Conservation (phyloP, 2,113 vertebrate species). For the Dipodomys merriami region DNA sequence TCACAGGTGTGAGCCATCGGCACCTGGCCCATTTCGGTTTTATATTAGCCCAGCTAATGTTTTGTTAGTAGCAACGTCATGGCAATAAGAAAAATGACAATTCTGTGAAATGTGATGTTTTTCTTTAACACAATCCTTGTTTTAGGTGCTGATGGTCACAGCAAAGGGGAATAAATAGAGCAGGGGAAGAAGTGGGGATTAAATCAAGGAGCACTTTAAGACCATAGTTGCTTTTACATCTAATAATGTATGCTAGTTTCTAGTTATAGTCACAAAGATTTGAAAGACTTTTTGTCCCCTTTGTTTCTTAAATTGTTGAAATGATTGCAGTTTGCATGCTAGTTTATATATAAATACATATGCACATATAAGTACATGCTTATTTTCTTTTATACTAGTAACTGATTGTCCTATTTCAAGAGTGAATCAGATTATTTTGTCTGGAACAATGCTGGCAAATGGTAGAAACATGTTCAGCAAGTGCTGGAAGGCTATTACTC, state of each 20-base stretch:
- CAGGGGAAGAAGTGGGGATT: slow-evolving; percentile 44
- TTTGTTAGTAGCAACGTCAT: slow-evolving; percentile 68
- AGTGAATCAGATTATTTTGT: slow-evolving; percentile 5
- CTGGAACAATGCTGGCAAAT: neutral
- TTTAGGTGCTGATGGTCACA: slow-evolving; percentile 27
- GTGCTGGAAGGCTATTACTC: neutral
- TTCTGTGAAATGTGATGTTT: slow-evolving; percentile 66
- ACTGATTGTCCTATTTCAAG: neutral
- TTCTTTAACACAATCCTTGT: slow-evolving; percentile 56
- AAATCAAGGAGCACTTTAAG: neutral
- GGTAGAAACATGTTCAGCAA: neutral
- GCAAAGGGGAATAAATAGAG: neutral
- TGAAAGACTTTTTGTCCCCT: slow-evolving; percentile 21
- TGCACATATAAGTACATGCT: neutral
- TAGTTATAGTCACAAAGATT: neutral
- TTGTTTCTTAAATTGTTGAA: slow-evolving; percentile 62
- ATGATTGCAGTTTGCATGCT: slow-evolving; percentile 22
- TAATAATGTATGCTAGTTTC: slow-evolving; percentile 8
- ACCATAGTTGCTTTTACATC: slow-evolving; percentile 2
- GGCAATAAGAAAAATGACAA: slow-evolving; percentile 61
- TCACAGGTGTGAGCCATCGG: too few species aligned
- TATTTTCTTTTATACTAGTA: slow-evolving; percentile 9
- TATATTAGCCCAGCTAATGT: slow-evolving; percentile 54
- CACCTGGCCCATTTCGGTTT: slow-evolving; percentile 55
- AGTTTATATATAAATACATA: neutral